Percentiles rank a stretch among this genome's conserved stretches.
These are phyloP conservation scores for Yponomeuta sedellus DNA, from an alignment of 2,888 invertebrate species.

Conservation along the genomic window DNA sequence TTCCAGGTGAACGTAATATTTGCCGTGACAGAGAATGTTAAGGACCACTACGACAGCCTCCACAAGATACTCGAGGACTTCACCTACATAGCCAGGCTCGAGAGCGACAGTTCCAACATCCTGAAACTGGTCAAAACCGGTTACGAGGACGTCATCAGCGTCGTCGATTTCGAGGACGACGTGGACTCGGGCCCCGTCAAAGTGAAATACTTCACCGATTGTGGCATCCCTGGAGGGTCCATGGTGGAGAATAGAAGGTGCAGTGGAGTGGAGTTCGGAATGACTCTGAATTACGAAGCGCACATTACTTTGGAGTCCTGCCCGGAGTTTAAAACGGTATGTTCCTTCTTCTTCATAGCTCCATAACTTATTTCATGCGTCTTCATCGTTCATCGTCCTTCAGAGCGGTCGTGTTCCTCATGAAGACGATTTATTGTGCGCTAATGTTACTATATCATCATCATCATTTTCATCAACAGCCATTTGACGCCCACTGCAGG, in stretches of 20 bases:
- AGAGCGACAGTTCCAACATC: conserved; percentile 90
- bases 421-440: no score
- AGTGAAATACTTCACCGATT: conserved; percentile 83
- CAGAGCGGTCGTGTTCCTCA: neutral
- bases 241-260: conserved; percentile 74
- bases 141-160: conserved; percentile 84
- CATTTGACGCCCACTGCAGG: no score
- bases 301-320: conserved; percentile 77
- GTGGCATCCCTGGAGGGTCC: conserved; percentile 72
- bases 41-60: conserved; percentile 81
- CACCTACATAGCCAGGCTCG: conserved; percentile 86
- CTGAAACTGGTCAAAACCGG: conserved; percentile 88
- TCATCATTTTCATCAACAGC: no score
- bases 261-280: conserved; percentile 77
- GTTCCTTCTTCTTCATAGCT: conserved; percentile 20
- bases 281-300: conserved; percentile 79
- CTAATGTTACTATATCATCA: no score
- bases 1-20: conserved; percentile 88
- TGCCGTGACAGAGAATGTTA: conserved; percentile 85
- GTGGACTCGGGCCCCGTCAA: conserved; percentile 78
- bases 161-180: conserved; percentile 77
- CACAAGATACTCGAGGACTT: conserved; percentile 81
- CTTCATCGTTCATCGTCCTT: neutral
- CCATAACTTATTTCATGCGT: no score
- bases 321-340: conserved; percentile 67